Conservation (phyloP, 2,888 invertebrate species). For the Zygogramma bicolorata region DNA sequence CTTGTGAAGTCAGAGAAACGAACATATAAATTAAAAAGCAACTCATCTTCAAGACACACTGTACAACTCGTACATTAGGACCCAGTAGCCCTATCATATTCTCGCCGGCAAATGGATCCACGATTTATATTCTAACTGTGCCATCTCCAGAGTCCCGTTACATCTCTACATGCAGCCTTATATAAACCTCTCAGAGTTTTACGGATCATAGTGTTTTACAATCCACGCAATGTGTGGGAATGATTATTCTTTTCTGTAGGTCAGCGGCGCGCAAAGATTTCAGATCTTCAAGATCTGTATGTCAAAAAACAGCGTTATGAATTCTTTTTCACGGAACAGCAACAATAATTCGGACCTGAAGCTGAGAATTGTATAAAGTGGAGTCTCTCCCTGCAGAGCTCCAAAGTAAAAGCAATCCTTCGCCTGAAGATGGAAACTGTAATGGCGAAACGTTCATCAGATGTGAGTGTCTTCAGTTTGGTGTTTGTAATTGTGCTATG, state of each 20-base stretch:
- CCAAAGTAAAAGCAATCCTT: too few species aligned
- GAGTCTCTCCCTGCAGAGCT: too few species aligned
- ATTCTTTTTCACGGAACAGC: too few species aligned
- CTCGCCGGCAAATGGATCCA: not conserved
- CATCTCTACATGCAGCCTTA: not conserved
- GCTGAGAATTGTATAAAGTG: too few species aligned
- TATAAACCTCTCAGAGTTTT: not conserved
- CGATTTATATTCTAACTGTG: slow-evolving; percentile 27
- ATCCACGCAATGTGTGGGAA: slow-evolving; percentile 10
- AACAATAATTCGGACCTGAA: too few species aligned
- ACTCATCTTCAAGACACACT: not conserved
- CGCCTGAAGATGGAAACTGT: too few species aligned
- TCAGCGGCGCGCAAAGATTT: not conserved
- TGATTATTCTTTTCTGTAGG: not conserved
- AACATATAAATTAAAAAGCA: not conserved
- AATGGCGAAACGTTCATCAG: too few species aligned
- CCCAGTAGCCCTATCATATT: not conserved
- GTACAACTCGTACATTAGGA: not conserved
- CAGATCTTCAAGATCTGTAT: not conserved
- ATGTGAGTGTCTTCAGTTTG: too few species aligned
- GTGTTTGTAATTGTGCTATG: too few species aligned
- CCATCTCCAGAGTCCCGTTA: slow-evolving; percentile 29
- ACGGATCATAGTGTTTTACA: not conserved
- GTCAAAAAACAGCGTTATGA: not conserved
- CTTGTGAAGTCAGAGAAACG: not conserved